Evolutionary conservation across 2,888 invertebrate genomes (phyloP), one percentile per base, ranked within the genome.

Genomic region (Stictocephala bisonia): DNA sequence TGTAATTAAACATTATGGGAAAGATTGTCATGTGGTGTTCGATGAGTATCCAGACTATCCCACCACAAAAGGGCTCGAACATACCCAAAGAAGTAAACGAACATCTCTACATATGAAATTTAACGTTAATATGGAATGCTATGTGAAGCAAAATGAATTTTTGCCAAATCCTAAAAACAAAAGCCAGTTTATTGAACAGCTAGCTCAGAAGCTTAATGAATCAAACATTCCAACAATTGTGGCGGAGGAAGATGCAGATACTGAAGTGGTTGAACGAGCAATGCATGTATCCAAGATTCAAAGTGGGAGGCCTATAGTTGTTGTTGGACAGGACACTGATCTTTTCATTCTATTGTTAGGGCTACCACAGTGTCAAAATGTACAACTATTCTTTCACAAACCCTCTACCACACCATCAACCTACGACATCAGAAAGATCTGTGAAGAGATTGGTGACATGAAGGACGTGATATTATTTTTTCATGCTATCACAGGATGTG

Each of bases 401-500:
- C 51, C 51, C 51, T 51, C 15, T 51, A 24, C 20, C 3, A 6
- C 51, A 51, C 51, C 51, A 51, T 18, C 51, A 51, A n/a, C n/a
- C 4, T 60, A 60, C 31, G 60, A 60, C 22, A 27, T 60, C 31
- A 11, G 44, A 13, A 44, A 69, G 26, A 51, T 69, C 15, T 27
- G 11, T 51, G 29, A 31, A 15, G 51, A 48, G 2, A 24, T 69
- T 15, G 69, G 69, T 3, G 26, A 31, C 7, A 27, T 69, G 29
- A 48, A 27, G 50, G 18, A 69, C 9, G 3, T 26, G 18, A 11
- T 69, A 13, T 29, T 69, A 13, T 48, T 69, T 26, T 11, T 50
- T 15, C 51, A 51, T 27, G 50, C 29, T 50, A 24, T 69, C 24
- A 69, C 69, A 27, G 51, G 50, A 3, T 69, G 51, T 29, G 69